Conservation (phyloP, 92 coral and sea anemone genomes). For the Paramuricea clavata region DNA sequence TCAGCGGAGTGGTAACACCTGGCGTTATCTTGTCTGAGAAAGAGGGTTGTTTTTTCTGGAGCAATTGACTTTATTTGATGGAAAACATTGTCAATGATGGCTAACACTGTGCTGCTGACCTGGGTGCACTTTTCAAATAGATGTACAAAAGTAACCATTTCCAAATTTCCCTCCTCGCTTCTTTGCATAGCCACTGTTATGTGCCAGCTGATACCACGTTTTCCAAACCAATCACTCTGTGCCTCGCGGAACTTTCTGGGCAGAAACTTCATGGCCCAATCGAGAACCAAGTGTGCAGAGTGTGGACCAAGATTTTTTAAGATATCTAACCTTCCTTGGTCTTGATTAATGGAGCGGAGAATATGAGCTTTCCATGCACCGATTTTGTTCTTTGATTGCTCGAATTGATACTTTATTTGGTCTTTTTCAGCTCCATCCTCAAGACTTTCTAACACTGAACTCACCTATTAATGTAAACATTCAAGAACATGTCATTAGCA, state of each 20-base stretch:
- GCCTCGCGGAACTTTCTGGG: constrained; percentile 30
- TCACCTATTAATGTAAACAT: no score
- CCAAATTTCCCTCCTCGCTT: not conserved
- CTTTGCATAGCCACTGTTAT: constrained; percentile 40
- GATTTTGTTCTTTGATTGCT: not conserved
- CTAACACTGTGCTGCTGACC: constrained; percentile 67
- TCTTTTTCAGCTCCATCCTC: not conserved
- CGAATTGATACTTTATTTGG: constrained; percentile 10
- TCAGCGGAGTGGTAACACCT: constrained; percentile 53
- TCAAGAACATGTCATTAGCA: no score
- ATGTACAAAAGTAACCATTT: constrained; percentile 68
- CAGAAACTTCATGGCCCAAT: constrained; percentile 48
- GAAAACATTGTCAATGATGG: constrained; percentile 65
- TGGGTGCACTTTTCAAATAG: constrained; percentile 70
- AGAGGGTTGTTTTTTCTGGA: constrained; percentile 5
- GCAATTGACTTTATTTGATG: constrained; percentile 58
- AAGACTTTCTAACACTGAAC: no score
- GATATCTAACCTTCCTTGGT: constrained; percentile 35
- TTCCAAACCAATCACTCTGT: constrained; percentile 41
- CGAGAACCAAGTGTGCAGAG: constrained; percentile 14
- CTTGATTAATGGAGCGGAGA: constrained; percentile 38
- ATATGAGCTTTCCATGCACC: constrained; percentile 33
- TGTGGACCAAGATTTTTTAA: not conserved
- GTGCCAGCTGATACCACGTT: constrained; percentile 49
- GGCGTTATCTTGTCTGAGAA: constrained; percentile 51